phyloP scores from a whole-genome alignment of 2,113 vertebrate species.

The Chaetodon auriga region DNA sequence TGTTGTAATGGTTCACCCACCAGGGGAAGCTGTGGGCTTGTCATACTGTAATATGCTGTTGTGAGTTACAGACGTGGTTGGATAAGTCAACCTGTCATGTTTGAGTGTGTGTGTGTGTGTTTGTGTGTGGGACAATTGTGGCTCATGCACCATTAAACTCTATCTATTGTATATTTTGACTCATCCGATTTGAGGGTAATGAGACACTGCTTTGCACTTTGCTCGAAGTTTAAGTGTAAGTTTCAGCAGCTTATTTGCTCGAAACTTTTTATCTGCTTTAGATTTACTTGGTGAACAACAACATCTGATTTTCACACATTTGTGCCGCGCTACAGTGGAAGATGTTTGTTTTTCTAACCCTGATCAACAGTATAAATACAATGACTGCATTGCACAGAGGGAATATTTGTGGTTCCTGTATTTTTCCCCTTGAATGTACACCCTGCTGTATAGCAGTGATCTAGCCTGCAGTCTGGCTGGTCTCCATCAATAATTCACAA shows the following conservation, averaged over 20 bases:
- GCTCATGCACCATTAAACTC: background rate
- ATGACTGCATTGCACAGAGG: conserved; percentile 8
- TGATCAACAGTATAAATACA: background rate
- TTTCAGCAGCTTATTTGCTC: background rate
- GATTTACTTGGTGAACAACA: background rate
- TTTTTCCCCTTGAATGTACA: conserved; percentile 24
- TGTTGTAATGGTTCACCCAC: conserved; percentile 33
- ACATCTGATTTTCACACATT: background rate
- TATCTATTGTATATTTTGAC: background rate
- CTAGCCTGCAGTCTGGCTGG: conserved; percentile 54
- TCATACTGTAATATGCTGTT: background rate
- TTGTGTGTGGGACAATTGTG: background rate
- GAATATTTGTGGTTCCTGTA: conserved; percentile 21
- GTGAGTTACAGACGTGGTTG: background rate
- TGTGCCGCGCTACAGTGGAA: background rate
- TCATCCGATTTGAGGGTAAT: background rate
- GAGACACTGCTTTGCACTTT: background rate
- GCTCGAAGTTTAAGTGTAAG: background rate
- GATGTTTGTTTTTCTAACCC: background rate
- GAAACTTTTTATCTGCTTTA: background rate
- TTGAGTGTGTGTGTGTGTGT: background rate
- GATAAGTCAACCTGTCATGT: background rate
- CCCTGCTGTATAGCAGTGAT: conserved; percentile 28
- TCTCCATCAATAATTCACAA: conserved; percentile 76
- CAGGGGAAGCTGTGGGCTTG: conserved; percentile 57